Conservation (phyloP, 2,888 invertebrate genomes). For the Dryadula phaetusa region DNA sequence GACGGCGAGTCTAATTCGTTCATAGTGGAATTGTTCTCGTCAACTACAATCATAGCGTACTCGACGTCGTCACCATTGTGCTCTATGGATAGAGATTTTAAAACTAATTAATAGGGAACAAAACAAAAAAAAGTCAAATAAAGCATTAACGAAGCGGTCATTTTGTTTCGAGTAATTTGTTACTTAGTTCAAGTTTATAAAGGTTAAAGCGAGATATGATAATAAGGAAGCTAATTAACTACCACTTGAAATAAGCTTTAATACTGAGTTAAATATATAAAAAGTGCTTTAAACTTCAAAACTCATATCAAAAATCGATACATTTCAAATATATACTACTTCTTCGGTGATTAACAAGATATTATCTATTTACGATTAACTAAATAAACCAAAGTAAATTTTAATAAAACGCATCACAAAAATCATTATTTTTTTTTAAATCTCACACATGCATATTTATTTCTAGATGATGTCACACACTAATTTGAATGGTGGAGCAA, state of each 20-base stretch:
- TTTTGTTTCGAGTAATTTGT: conserved; percentile 13
- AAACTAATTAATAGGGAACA: neutral
- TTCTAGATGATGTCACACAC: conserved; percentile 30
- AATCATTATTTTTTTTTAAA: neutral
- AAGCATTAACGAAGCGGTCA: conserved; percentile 72
- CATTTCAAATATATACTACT: neutral
- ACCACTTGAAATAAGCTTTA: conserved; percentile 15
- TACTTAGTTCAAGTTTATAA: neutral
- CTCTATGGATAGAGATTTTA: conserved; percentile 62
- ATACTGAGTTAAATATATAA: conserved; percentile 3
- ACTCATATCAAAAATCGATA: neutral
- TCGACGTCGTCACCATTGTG: conserved; percentile 91
- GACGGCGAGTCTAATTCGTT: conserved; percentile 93
- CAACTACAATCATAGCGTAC: conserved; percentile 95
- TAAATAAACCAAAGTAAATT: neutral
- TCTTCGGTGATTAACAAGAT: neutral
- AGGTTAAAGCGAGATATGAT: conserved; percentile 17
- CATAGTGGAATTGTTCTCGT: conserved; percentile 93
- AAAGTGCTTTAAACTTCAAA: conserved; percentile 13
- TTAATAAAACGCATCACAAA: conserved; percentile 2
- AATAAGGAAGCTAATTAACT: conserved; percentile 8
- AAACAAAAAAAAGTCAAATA: conserved; percentile 26
- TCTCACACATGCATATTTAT: conserved; percentile 32
- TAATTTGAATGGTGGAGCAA: conserved; percentile 70
- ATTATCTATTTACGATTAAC: neutral